Conservation (phyloP, 2,797 vertebrate genomes). For the Taeniopygia guttata region DNA sequence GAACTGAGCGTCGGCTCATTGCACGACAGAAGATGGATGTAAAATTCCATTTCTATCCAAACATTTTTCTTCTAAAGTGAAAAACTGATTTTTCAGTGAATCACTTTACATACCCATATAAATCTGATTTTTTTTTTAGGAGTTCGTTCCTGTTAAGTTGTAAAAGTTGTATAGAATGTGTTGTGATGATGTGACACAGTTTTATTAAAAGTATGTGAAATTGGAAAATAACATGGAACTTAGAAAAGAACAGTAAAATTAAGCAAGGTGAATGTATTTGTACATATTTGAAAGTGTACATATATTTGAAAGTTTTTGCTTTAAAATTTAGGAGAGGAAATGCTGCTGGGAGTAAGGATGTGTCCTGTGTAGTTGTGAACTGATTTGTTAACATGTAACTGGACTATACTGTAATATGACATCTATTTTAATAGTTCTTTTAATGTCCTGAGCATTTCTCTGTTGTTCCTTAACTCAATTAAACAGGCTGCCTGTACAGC, state of each 20-base stretch:
- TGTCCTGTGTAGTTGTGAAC: slow-evolving; percentile 16
- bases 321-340: slow-evolving; percentile 21
- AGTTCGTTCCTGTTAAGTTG: neutral
- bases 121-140: neutral
- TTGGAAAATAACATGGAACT: neutral
- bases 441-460: slow-evolving; percentile 41
- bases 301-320: slow-evolving; percentile 25
- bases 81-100: neutral
- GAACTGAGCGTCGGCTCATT: rapidly evolving
- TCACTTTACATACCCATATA: neutral
- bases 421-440: slow-evolving; percentile 39
- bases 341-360: neutral
- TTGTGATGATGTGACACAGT: neutral
- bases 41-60: neutral
- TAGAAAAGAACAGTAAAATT: slow-evolving; percentile 27
- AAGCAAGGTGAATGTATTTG: neutral
- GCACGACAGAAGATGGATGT: neutral
- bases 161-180: neutral
- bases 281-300: neutral
- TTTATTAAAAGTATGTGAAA: neutral
- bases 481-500: slow-evolving; percentile 63
- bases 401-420: neutral
- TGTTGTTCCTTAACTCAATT: slow-evolving; percentile 62
- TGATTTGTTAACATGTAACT: slow-evolving; percentile 36
- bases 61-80: neutral